Evolutionary conservation across 92 coral and sea anemone genomes (phyloP), one percentile per base, ranked within the genome.

Genomic region (Porites lobata): DNA sequence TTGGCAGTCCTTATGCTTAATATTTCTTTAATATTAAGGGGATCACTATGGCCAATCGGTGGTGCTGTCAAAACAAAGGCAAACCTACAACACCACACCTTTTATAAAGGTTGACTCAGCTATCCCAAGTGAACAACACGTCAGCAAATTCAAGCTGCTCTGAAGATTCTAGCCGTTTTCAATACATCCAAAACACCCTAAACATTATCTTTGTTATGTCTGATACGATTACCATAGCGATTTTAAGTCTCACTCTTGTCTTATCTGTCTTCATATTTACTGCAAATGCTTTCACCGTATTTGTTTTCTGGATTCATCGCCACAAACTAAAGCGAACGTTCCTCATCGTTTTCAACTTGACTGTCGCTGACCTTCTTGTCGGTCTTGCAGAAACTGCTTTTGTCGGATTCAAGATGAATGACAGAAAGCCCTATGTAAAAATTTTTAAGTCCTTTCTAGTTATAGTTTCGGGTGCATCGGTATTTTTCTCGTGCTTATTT

Each of bases 271-370:
- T n/a, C n/a, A n/a, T n/a, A n/a, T n/a, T n/a, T n/a, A n/a, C n/a
- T n/a, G 26, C 19, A 10, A 67, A 67, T n/a, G 15, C 32, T 18
- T 67, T 75, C 63, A 75, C 79, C 18, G 22, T 50, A 51, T 53
- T 75, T 51, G 79, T 75, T n/a, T 75, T 75, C 14, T 75, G 79
- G 79, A 43, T 15, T 20, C 77, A 73, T 12, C 77, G 77, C 7
- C 50, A n/a, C 78, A 73, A 21, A 73, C 58, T 73, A 1, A 73
- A 19, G 59, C 56, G 61, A 50, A 8, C 56, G 2, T 73, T 14
- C 10, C 19, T 73, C 15, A 57, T 73, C 6, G 58, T 73, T 51
- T 47, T 47, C 10, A 73, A 73, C 77, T 73, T 50, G 50, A 20
- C 79, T 22, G 64, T 75, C 14, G 79, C 56, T 4, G 77, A 73